Evolutionary conservation across 1,140 invertebrate species (phyloP).

Genomic region (Ruditapes philippinarum): DNA sequence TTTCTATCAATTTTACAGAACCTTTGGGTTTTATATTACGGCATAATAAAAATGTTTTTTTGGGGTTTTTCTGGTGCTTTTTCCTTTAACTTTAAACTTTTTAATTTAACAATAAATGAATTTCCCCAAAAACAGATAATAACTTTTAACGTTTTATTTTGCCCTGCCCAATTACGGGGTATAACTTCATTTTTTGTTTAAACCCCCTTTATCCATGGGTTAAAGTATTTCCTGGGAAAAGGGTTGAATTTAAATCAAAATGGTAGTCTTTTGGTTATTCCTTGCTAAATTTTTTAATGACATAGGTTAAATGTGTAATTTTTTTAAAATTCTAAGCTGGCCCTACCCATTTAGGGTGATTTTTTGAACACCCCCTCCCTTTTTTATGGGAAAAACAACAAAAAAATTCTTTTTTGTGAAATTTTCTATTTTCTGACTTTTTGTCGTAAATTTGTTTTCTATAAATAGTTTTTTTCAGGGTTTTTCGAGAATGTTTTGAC

Average conservation of each 20-base stretch:
- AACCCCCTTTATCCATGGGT: not conserved
- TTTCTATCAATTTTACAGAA: too few species aligned
- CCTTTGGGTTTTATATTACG: too few species aligned
- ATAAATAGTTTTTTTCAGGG: conserved; percentile 1
- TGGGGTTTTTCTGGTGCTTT: too few species aligned
- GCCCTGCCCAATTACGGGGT: too few species aligned
- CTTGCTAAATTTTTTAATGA: not conserved
- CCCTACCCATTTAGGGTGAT: not conserved
- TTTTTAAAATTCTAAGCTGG: not conserved
- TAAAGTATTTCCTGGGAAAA: not conserved
- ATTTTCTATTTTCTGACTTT: not conserved
- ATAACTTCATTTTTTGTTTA: too few species aligned
- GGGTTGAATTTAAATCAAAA: not conserved
- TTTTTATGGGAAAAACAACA: not conserved
- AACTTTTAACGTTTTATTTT: too few species aligned
- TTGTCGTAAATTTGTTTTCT: conserved; percentile 28
- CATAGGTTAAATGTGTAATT: not conserved
- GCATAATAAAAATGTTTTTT: too few species aligned
- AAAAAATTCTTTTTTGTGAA: not conserved
- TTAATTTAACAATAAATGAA: too few species aligned
- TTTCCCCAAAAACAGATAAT: too few species aligned
- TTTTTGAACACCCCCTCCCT: too few species aligned
- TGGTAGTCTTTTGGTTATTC: not conserved
- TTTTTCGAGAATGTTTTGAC: not conserved
- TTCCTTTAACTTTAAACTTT: too few species aligned